Evolutionary conservation across 2,888 invertebrate species (phyloP), one percentile per base, ranked within the genome.

Genomic region (Cremastobaeus sp.): DNA sequence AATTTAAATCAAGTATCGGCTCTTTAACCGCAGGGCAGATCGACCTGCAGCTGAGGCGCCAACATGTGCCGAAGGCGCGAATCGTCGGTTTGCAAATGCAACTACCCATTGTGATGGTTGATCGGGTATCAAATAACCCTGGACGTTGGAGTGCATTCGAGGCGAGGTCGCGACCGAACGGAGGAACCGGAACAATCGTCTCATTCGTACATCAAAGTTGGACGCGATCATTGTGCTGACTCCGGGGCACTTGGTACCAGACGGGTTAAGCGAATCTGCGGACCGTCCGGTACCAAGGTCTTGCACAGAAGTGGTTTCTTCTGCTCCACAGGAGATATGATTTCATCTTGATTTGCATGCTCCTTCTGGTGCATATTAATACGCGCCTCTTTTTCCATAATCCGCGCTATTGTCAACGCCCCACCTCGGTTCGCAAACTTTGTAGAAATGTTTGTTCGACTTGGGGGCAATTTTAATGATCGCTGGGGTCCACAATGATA

Each of bases 401-500:
- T 50, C 20, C 21, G 32, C 34, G 18, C 43, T 35, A 62, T 62
- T 62, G 70, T 62, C 34, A n/a, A 25, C 25, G 52, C 68, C 68
- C 59, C 35, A 52, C 50, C 37, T 45, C 21, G 32, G 25, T 50
- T 43, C 52, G 55, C 39, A 55, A 62, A 74, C 64, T 62, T 64
- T 74, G 68, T 69, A 34, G 73, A 34, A 48, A 55, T 64, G 57
- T 64, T 71, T 57, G 71, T 6, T 48, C 62, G 62, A 43, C 62
- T 62, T 52, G 69, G 64, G 64, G 71, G 71, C 59, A 66, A 72
- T 66, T 72, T 66, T 72, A 72, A 72, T 72, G 72, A 57, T 54
- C 65, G 64, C 25, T 15, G 3, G 71, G 64, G 50, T 59, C 52
- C 64, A 71, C 65, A 71, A 71, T 25, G 71, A 71, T 64, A 50